Percentiles rank a stretch among this genome's conserved stretches.
phyloP scores from a whole-genome alignment of 2,113 vertebrate genomes.

The Xenotilapia flavipinnis region DNA sequence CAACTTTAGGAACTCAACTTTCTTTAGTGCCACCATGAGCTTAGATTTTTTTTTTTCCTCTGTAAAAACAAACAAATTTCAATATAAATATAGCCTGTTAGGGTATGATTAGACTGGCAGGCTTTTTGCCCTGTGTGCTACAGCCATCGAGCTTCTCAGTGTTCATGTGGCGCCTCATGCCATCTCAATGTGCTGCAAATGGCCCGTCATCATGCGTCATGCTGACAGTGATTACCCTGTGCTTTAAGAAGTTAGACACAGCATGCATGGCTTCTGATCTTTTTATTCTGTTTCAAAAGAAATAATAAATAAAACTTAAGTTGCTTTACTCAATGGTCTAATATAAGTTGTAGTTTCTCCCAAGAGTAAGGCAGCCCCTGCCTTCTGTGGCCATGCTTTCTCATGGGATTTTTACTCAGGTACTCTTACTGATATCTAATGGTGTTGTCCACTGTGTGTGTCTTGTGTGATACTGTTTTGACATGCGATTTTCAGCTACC shows the following conservation, averaged over 20 bases:
- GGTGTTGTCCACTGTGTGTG: conserved; percentile 24
- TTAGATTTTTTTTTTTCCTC: background rate
- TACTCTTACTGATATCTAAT: conserved; percentile 51
- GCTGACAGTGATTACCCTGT: background rate
- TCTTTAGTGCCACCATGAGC: background rate
- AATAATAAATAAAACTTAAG: background rate
- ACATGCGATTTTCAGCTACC: background rate
- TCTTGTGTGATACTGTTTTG: background rate
- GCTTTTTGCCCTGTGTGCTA: background rate
- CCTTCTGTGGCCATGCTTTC: conserved; percentile 74
- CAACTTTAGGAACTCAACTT: background rate
- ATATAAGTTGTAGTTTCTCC: conserved; percentile 74
- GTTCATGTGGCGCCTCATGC: background rate
- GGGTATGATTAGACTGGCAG: background rate
- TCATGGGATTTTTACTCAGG: conserved; percentile 78
- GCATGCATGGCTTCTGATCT: conserved; percentile 52
- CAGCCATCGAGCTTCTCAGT: background rate
- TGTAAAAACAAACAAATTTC: background rate
- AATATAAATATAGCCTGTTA: background rate
- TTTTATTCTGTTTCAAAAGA: background rate
- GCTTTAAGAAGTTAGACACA: background rate
- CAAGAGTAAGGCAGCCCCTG: conserved; percentile 66
- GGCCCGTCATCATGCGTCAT: background rate
- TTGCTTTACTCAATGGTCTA: conserved; percentile 57
- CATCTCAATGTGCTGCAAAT: background rate